A percentile compares a stretch with the other conserved stretches of the same genome.
Conservation (phyloP, 1,140 invertebrate genomes). For the Ditylenchus dipsaci region DNA sequence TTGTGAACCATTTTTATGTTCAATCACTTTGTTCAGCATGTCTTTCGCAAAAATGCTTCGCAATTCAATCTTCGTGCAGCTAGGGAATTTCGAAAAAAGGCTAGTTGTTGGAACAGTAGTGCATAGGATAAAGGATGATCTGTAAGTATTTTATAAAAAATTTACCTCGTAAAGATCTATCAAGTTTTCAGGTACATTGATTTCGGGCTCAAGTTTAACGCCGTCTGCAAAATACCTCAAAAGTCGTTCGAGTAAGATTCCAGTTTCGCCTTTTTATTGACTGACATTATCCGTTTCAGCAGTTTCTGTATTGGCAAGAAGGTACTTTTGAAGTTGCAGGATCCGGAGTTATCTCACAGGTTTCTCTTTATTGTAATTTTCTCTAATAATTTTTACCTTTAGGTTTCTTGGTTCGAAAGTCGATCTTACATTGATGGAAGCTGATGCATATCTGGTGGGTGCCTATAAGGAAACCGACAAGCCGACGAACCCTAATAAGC, state of each 20-base stretch:
- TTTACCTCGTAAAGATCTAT: too few species aligned
- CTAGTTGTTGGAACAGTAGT: conserved; percentile 80
- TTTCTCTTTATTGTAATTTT: too few species aligned
- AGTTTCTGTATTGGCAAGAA: conserved; percentile 75
- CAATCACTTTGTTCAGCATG: neutral
- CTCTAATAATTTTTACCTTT: too few species aligned
- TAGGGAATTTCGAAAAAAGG: conserved; percentile 81
- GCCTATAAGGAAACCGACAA: too few species aligned
- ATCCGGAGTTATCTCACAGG: conserved; percentile 79
- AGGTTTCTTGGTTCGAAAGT: conserved; percentile 76
- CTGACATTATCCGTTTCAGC: conserved; percentile 61
- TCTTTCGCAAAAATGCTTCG: conserved; percentile 75
- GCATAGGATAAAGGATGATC: conserved; percentile 80
- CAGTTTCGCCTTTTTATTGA: too few species aligned
- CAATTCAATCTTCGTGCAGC: conserved; percentile 79
- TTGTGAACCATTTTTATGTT: too few species aligned
- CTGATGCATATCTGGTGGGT: conserved; percentile 67
- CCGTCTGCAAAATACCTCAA: conserved; percentile 79
- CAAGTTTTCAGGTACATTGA: conserved; percentile 67
- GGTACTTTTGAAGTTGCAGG: conserved; percentile 75
- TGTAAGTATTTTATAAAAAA: conserved; percentile 65
- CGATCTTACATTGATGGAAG: conserved; percentile 85
- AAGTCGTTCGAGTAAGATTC: conserved; percentile 18
- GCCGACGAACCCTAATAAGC: too few species aligned
- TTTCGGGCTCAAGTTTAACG: conserved; percentile 97